A percentile compares a stretch with the other conserved stretches of the same genome.
These are phyloP conservation scores for Hyperoplus lanceolatus DNA, from an alignment of 2,797 vertebrate genomes.

Conservation along the genomic window DNA sequence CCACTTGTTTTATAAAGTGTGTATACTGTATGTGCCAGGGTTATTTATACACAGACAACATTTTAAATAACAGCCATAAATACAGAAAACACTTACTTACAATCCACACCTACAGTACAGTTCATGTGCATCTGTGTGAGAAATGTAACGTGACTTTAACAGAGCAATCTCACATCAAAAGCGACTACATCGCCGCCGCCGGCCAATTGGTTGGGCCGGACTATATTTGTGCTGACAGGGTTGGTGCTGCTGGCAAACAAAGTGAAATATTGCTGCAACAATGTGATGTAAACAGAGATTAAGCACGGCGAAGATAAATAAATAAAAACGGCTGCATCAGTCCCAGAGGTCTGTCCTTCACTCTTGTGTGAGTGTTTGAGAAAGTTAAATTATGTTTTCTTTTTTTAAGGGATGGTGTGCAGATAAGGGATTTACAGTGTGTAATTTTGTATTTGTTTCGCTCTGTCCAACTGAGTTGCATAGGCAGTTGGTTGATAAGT, in stretches of 20 bases:
- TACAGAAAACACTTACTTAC: constrained; percentile 43
- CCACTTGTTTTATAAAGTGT: neutral
- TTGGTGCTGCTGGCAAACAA: constrained; percentile 37
- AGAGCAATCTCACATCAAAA: constrained; percentile 44
- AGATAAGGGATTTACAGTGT: constrained; percentile 39
- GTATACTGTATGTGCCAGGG: neutral
- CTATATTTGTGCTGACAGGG: neutral
- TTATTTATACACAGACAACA: constrained; percentile 12
- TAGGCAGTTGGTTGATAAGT: constrained; percentile 25
- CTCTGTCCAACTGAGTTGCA: constrained; percentile 31
- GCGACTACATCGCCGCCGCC: constrained; percentile 5
- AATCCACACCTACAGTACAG: constrained; percentile 5
- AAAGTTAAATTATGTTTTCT: constrained; percentile 58
- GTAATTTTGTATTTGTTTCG: constrained; percentile 39
- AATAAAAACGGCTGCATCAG: constrained; percentile 48
- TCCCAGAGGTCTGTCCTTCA: constrained; percentile 32
- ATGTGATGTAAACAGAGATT: constrained; percentile 61
- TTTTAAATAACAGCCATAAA: constrained; percentile 33
- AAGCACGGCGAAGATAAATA: constrained; percentile 41
- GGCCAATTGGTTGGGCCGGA: constrained; percentile 19
- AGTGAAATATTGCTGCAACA: constrained; percentile 56
- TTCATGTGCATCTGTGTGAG: constrained; percentile 30
- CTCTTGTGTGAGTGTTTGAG: constrained; percentile 43
- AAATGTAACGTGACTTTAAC: constrained; percentile 19
- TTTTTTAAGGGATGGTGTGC: constrained; percentile 11